Base-by-base conservation (phyloP, 2,113 vertebrate genomes). In the Sylvietta virens region DNA sequence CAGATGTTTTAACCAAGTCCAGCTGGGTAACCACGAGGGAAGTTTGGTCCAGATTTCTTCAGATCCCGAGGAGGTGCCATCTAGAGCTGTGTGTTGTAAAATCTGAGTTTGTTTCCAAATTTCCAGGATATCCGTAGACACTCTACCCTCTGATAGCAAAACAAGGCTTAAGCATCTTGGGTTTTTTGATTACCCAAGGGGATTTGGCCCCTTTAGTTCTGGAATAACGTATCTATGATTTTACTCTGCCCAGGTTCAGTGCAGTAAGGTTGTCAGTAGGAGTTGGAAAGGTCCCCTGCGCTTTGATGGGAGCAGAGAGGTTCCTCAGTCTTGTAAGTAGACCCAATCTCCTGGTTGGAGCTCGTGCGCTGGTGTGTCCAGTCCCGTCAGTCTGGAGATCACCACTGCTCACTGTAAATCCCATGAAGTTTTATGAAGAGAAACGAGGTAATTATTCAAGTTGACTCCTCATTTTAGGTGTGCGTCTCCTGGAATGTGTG, bases 371-470 rank as follows among this genome's bases (percentile, higher is more conserved):
- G 23, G 2, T 78, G 39, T 53, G 37, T 60, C 45, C 45, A 51
- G 0, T 86, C 27, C 27, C 0, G 0, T 37, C 39, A n/a, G 54
- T 45, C n/a, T 70, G 54, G 47, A 61, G 47, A 28, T 53, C 47
- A 39, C 15, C 33, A 33, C 47, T 61, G 64, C 54, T 61, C 0
- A 2, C 47, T 61, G 47, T 61, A 53, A n/a, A 61, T 78, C 84
- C 73, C 47, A 7, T 24, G 28, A 45, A 78, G 39, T 70, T 78
- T 86, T n/a, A 24, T 15, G 5, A 53, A 45, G 54, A 61, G 28
- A 39, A 86, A 53, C 28, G 8, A 53, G 23, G 13, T 39, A 28
- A 61, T 77, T 60, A 15, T 53, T 39, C 12, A 33, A 39, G 8
- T 4, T 6, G 19, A 45, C 19, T 8, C 33, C 19, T 78, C 10